A percentile compares a stretch with the other conserved stretches of the same genome.
Conservation (phyloP, 2,113 vertebrate genomes). For the Illadopsis cleaveri region DNA sequence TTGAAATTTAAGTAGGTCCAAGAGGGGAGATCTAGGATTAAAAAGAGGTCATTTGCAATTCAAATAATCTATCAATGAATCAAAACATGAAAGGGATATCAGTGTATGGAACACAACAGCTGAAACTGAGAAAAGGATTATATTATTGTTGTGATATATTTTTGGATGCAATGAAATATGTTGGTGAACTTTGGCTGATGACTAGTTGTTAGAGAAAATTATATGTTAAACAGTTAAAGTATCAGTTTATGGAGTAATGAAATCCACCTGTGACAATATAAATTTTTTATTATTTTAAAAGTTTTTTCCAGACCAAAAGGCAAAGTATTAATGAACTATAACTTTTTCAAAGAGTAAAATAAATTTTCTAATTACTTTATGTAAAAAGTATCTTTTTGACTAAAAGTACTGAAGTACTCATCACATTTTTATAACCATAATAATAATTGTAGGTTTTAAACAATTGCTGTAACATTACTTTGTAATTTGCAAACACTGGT, state of each 20-base stretch:
- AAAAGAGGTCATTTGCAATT: neutral
- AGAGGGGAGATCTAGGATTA: neutral
- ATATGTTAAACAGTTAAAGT: neutral
- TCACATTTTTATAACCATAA: neutral
- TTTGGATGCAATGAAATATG: neutral
- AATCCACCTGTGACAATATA: neutral
- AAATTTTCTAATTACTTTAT: neutral
- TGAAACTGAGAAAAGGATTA: neutral
- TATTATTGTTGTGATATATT: neutral
- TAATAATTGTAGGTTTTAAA: neutral
- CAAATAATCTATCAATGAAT: neutral
- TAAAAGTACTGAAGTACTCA: neutral
- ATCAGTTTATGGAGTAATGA: neutral
- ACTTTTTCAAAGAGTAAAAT: neutral
- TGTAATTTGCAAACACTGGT: neutral
- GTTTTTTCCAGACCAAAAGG: neutral
- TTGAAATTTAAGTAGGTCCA: neutral
- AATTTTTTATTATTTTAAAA: neutral
- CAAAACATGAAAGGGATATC: neutral
- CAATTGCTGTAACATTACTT: neutral
- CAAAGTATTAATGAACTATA: neutral
- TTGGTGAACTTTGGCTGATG: neutral
- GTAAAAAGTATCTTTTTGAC: neutral
- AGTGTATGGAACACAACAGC: neutral
- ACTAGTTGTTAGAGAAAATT: neutral